Conservation (phyloP, 2,888 invertebrate species). For the Strigamia crassipes region DNA sequence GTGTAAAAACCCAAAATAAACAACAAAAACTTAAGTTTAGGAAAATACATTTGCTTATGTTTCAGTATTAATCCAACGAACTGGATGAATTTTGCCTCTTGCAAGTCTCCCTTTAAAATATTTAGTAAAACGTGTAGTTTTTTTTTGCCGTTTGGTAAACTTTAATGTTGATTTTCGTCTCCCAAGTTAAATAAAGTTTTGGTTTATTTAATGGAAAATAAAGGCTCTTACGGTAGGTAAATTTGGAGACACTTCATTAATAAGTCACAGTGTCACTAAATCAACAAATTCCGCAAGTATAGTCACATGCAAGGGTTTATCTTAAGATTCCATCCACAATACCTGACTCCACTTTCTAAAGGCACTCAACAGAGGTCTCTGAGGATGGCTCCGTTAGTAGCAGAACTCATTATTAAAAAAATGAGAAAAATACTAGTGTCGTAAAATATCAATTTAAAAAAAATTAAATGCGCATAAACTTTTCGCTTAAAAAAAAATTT, state of each 20-base stretch:
- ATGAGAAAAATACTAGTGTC: not conserved
- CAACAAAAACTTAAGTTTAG: not conserved
- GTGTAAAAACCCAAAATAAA: not conserved
- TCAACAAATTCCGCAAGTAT: not conserved
- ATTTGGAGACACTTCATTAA: not conserved
- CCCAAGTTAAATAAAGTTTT: not conserved
- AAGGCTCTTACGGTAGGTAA: not conserved
- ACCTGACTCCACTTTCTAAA: constrained; percentile 7
- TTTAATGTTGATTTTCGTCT: no score
- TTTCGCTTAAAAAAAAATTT: not conserved
- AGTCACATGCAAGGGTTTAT: not conserved
- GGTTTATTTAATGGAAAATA: not conserved
- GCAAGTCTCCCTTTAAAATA: no score
- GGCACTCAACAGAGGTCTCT: constrained; percentile 25
- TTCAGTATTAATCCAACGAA: not conserved
- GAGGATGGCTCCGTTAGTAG: not conserved
- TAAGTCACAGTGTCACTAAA: not conserved
- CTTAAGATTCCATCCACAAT: constrained; percentile 9
- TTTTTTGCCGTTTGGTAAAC: no score
- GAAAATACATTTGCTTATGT: not conserved
- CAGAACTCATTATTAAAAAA: not conserved
- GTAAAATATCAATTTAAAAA: not conserved
- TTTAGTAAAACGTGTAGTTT: no score
- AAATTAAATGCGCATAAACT: not conserved
- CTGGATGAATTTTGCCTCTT: no score